Percentiles rank a stretch among this genome's conserved stretches.
Conservation (phyloP, 2,888 invertebrate species). For the Notodonta dromedarius region DNA sequence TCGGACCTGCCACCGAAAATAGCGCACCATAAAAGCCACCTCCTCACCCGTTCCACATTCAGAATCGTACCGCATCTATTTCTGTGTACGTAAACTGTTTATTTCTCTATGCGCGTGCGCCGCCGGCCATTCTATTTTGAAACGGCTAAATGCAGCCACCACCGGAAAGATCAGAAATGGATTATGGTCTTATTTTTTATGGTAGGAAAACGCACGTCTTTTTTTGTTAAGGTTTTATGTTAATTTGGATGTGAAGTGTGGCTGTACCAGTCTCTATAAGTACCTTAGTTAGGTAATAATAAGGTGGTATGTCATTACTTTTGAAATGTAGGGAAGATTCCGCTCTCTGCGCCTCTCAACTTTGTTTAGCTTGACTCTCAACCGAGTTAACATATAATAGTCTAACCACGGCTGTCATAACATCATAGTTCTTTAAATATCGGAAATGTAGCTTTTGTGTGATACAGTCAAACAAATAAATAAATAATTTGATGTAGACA, state of each 20-base stretch:
- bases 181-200: constrained; percentile 41
- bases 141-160: constrained; percentile 69
- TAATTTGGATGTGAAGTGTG: not conserved
- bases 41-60: constrained; percentile 68
- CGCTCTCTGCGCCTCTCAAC: too few species aligned
- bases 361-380: too few species aligned
- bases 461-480: too few species aligned
- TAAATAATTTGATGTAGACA: not conserved
- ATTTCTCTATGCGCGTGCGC: constrained; percentile 59
- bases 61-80: constrained; percentile 64
- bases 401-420: too few species aligned
- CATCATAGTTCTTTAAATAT: too few species aligned
- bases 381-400: too few species aligned
- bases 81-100: constrained; percentile 64
- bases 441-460: too few species aligned
- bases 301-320: too few species aligned
- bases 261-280: not conserved
- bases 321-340: too few species aligned
- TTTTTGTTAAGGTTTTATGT: not conserved
- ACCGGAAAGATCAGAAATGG: constrained; percentile 63
- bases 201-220: constrained; percentile 9
- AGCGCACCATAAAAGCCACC: constrained; percentile 64
- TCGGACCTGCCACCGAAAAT: constrained; percentile 47
- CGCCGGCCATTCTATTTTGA: constrained; percentile 68
- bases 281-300: too few species aligned